Evolutionary conservation across 2,888 invertebrate genomes (phyloP).

Genomic region (Acrobasis suavella): DNA sequence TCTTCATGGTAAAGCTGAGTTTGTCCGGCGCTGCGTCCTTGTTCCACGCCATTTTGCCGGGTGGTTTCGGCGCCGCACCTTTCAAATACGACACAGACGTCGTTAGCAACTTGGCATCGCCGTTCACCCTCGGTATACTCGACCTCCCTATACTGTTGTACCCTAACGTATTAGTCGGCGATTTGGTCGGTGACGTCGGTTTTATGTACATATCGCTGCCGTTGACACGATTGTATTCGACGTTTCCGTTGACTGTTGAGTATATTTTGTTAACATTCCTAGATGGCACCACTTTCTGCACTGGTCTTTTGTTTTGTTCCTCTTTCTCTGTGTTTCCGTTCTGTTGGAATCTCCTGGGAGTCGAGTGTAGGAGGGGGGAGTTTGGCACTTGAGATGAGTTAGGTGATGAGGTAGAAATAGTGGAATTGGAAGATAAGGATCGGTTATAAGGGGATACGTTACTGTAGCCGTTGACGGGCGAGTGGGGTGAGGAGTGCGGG

Average conservation of each 20-base stretch:
- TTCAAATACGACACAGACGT: slow-evolving; percentile 83
- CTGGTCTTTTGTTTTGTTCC: slow-evolving; percentile 84
- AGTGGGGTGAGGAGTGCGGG: slow-evolving; percentile 69
- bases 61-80: slow-evolving; percentile 73
- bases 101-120: slow-evolving; percentile 79
- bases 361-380: slow-evolving; percentile 74
- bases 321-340: slow-evolving; percentile 70
- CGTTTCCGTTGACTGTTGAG: slow-evolving; percentile 74
- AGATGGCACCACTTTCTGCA: slow-evolving; percentile 91
- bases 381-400: slow-evolving; percentile 67
- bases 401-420: slow-evolving; percentile 51
- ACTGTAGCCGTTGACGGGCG: slow-evolving; percentile 80
- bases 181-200: slow-evolving; percentile 85
- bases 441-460: slow-evolving; percentile 78
- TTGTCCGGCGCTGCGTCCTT: slow-evolving; percentile 87
- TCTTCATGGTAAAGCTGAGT: slow-evolving; percentile 94
- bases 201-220: slow-evolving; percentile 82
- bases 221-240: slow-evolving; percentile 61
- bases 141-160: slow-evolving; percentile 78
- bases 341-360: slow-evolving; percentile 74
- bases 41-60: slow-evolving; percentile 87
- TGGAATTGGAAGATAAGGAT: slow-evolving; percentile 61
- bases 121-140: slow-evolving; percentile 64
- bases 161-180: slow-evolving; percentile 82
- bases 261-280: slow-evolving; percentile 83